Evolutionary conservation across 2,888 invertebrate genomes (phyloP), one percentile per base, ranked within the genome.

Genomic region (Camponotus fellah): DNA sequence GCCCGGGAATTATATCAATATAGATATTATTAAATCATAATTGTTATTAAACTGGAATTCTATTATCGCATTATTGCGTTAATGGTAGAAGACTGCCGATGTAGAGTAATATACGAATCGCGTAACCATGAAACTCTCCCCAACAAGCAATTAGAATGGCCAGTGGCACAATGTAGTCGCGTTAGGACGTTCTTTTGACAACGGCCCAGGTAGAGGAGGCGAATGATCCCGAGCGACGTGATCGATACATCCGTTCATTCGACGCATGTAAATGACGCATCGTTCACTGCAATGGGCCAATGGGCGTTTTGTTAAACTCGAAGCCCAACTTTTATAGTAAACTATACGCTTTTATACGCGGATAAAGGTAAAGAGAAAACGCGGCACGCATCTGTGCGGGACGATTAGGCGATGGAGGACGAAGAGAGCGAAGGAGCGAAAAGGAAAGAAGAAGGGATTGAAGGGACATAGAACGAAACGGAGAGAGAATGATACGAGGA

Each of bases 311-410:
- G 90, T 90, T 90, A 85, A 87, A 87, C 87, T 85, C 88, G 75
- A 65, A 83, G 60, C 83, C 84, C 85, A 91, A 91, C 90, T 91
- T 91, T 91, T 91, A 89, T 91, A 90, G 87, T 91, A 90, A 90
- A 91, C 90, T 90, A 91, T 90, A 91, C 91, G 91, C 87, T 90
- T 53, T 91, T 91, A 90, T 91, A 88, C 91, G 85, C 86, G 87
- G 86, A 90, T 90, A 89, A 8, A 53, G 17, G 3, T 1, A 46
- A 5, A 46, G 79, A 89, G 89, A 88, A 87, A 89, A 89, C 89
- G 88, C 89, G 88, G 86, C 92, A 92, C 92, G 92, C 94, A 94
- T 94, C 94, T 94, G 94, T 93, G 93, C 93, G 91, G 93, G 91
- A 91, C 93, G 93, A 94, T 94, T 94, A 93, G 92, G 91, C 85